phyloP scores from a whole-genome alignment of 2,888 invertebrate genomes.

The Syrphus vitripennis region DNA sequence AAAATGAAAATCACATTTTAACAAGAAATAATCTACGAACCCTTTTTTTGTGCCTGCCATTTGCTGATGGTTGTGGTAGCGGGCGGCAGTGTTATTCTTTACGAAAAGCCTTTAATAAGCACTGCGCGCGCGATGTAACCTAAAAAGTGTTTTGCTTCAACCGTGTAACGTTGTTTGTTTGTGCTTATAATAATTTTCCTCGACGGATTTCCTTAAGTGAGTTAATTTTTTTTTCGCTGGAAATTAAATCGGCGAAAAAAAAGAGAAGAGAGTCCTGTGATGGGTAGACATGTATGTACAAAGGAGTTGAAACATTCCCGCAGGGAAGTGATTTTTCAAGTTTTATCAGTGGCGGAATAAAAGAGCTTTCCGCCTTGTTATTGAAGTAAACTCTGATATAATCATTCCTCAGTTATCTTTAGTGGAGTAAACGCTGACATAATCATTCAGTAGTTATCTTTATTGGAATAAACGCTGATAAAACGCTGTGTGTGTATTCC shows the following conservation, averaged over 20 bases:
- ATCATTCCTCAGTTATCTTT: no score
- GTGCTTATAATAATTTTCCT: background rate
- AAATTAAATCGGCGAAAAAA: constrained; percentile 49
- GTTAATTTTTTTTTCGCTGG: background rate
- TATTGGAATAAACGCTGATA: no score
- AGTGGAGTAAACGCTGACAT: no score
- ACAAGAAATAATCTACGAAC: constrained; percentile 55
- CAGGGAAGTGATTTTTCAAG: constrained; percentile 25
- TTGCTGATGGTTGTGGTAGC: background rate
- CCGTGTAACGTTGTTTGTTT: constrained; percentile 16
- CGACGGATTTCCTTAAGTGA: constrained; percentile 31
- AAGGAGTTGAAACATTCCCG: constrained; percentile 12
- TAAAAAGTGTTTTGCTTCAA: constrained; percentile 34
- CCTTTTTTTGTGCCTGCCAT: background rate
- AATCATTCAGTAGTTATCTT: no score
- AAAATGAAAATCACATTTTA: constrained; percentile 63
- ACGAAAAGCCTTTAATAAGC: constrained; percentile 5
- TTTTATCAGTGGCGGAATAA: background rate
- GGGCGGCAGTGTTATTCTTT: background rate
- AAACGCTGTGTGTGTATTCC: no score
- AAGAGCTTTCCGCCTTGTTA: background rate
- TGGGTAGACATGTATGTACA: background rate
- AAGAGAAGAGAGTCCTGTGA: background rate
- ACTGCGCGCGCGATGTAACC: background rate
- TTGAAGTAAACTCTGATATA: no score